Conservation (phyloP, 2,888 invertebrate species). For the Pandemis cinnamomeana region DNA sequence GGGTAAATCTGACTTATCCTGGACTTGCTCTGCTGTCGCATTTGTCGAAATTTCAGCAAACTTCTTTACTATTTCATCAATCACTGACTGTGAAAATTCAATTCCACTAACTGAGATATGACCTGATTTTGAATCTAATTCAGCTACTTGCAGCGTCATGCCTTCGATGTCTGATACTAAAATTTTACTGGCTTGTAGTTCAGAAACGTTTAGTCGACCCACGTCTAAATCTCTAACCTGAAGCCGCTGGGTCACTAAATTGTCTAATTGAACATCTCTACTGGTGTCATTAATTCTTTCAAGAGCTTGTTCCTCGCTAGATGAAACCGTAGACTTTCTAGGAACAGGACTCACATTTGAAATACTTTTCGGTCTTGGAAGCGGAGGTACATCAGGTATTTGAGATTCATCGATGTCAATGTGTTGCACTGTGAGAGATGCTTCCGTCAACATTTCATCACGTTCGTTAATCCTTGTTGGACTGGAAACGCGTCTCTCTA, state of each 20-base stretch:
- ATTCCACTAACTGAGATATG: conserved; percentile 87
- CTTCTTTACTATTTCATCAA: conserved; percentile 87
- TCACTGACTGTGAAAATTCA: conserved; percentile 87
- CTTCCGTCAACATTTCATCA: conserved; percentile 87
- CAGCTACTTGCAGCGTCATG: conserved; percentile 88
- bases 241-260: conserved; percentile 85
- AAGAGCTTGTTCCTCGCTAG: conserved; percentile 62
- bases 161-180: conserved; percentile 93
- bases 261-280: conserved; percentile 75
- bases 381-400: conserved; percentile 75
- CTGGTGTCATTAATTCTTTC: conserved; percentile 66
- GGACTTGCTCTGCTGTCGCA: conserved; percentile 47
- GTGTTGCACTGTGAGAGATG: conserved; percentile 87
- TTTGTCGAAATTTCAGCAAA: conserved; percentile 77
- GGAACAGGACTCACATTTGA: conserved; percentile 51
- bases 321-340: conserved; percentile 50
- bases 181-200: conserved; percentile 91
- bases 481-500: conserved; percentile 85
- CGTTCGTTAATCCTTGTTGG: conserved; percentile 85
- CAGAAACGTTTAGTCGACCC: conserved; percentile 90
- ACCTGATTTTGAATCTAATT: conserved; percentile 88
- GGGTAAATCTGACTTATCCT: conserved; percentile 52
- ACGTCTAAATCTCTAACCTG: conserved; percentile 91
- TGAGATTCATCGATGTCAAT: conserved; percentile 83
- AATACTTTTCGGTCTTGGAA: conserved; percentile 67